Base-by-base conservation (phyloP, 2,888 invertebrate genomes). In the Proisotoma minuta region DNA sequence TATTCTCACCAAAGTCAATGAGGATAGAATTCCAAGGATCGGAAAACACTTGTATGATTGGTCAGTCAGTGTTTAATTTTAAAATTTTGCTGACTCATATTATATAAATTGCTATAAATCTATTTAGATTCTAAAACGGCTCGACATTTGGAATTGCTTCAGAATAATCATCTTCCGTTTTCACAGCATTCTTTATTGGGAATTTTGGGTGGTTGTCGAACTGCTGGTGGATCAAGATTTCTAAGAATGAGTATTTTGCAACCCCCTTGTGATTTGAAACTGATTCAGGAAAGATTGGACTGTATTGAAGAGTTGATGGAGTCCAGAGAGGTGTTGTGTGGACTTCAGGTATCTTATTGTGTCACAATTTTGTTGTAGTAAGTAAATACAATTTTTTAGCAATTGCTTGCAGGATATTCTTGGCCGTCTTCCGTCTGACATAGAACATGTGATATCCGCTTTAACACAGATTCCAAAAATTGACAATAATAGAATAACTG, bases 11-110 rank as follows among this genome's bases (percentile, higher is more conserved):
- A 57, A 84, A 85, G 74, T 87, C 92, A 0, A 78, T 96, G 65
- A 88, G 87, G 78, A 82, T 95, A 29, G 85, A 87, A 71, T 95
- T 89, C 76, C 85, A 88, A 77, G 87, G 87, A 18, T 86, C 90
- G 15, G 87, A 91, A 78, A 85, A 89, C 62, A 86, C 87, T 10
- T 87, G 89, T 76, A 83, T 88, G 75, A 91, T 96, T 73, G 93
- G 93, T 91, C 81, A 76, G 72, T 57, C 29, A 47, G 26, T 40
- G 18, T 22, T 56, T n/a, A 39, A n/a, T 51, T 52, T 43, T 57
- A 57, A n/a, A 54, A 50, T 34, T 22, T 5, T 43, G 47, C 1
- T 22, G 8, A 26, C 24, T 54, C 10, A 20, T 54, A 15, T 10
- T 28, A 34, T 18, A 34, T 4, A 34, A 56, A 20, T 18, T 23